Base-by-base conservation (phyloP, 2,888 invertebrate species). In the Clunio marinus region DNA sequence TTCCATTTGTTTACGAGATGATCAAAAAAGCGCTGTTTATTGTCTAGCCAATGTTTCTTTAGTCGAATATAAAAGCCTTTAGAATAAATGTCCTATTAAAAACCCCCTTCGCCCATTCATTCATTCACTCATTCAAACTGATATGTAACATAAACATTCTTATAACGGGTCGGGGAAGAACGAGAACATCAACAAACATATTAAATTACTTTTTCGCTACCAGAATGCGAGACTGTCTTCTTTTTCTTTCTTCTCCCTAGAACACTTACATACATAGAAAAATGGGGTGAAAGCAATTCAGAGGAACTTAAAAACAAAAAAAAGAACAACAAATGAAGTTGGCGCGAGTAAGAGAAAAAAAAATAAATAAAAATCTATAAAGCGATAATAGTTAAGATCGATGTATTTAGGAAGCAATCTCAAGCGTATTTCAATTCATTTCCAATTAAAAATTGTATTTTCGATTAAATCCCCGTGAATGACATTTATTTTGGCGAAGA, bases 51-150 rank as follows among this genome's bases (percentile, higher is more conserved):
- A 15, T 24, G 28, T 15, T 37, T 25, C n/a, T n/a, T 32, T 15
- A 17, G 15, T 10, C 13, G 37, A 13, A 37, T 7, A 60, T 41
- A 60, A 41, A 32, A 37, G 60, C 37, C 27, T 45, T 45, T 13
- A 27, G 27, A 60, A 63, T 63, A 63, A 63, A 63, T 63, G 46
- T 63, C 63, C 63, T 63, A 63, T 63, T 63, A 63, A 45, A 46
- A 60, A 20, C 17, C 20, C 27, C 60, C 4, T 22, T 32, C 60
- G n/a, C 37, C 10, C 8, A n/a, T n/a, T n/a, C n/a, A n/a, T n/a
- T n/a, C n/a, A n/a, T n/a, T n/a, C n/a, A n/a, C 32, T 28, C 27
- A 58, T 60, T 35, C 22, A 20, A n/a, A 37, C 37, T 22, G n/a
- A 57, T 24, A 37, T 60, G 41, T 20, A 60, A 25, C 37, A 60